Percentiles rank a stretch among this genome's conserved stretches.
phyloP scores from a whole-genome alignment of 1,140 invertebrate genomes.

The Drosophila rufa region DNA sequence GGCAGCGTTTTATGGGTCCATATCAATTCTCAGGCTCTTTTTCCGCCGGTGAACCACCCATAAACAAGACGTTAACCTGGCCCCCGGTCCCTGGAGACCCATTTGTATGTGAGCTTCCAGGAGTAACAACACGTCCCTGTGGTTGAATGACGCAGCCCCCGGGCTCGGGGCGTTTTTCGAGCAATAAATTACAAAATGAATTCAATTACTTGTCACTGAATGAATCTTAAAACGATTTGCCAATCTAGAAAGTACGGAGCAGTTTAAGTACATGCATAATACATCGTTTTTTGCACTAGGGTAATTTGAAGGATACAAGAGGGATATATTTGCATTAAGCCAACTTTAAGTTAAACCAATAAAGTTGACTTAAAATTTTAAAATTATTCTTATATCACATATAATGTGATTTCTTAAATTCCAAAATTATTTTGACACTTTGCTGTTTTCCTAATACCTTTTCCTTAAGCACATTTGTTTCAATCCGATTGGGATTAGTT shows the following conservation, averaged over 20 bases:
- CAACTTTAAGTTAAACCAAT: neutral
- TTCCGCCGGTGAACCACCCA: slow-evolving; percentile 57
- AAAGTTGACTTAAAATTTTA: neutral
- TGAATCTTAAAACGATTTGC: slow-evolving; percentile 76
- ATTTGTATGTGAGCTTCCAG: slow-evolving; percentile 72
- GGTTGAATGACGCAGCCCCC: slow-evolving; percentile 30
- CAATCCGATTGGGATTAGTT: no score
- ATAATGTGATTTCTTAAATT: no score
- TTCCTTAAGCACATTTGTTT: no score
- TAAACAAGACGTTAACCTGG: slow-evolving; percentile 64
- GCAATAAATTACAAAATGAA: slow-evolving; percentile 83
- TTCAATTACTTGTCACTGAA: slow-evolving; percentile 80
- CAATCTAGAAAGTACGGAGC: slow-evolving; percentile 24
- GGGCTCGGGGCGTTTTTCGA: slow-evolving; percentile 57
- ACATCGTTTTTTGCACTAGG: neutral
- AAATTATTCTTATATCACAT: no score
- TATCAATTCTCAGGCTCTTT: slow-evolving; percentile 78
- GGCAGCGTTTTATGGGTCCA: slow-evolving; percentile 73
- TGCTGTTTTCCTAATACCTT: no score
- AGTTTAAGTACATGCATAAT: neutral
- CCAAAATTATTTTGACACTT: no score
- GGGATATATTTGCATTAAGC: neutral
- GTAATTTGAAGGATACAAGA: neutral
- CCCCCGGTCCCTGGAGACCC: slow-evolving; percentile 67
- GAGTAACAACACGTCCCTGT: slow-evolving; percentile 46